Evolutionary conservation across 1,140 invertebrate genomes (phyloP), one percentile per base, ranked within the genome.

Genomic region (Dendrolimus kikuchii): DNA sequence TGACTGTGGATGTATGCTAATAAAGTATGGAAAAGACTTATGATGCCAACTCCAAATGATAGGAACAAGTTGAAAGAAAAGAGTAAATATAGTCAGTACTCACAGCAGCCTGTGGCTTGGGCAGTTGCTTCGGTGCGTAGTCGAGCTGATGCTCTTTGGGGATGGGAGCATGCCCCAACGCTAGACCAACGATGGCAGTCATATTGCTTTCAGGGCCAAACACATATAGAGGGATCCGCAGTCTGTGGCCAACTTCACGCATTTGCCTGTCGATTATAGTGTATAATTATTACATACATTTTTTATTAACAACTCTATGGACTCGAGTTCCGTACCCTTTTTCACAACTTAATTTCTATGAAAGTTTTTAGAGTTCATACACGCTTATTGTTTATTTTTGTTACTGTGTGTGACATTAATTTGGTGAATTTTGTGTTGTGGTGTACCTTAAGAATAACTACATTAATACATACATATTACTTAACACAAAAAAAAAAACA

Each of bases 121-220:
- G 81, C 60, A 85, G 70, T 51, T 78, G 77, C 10, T 78, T 78
- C 4, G 82, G 78, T 46, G 81, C 81, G 66, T 77, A 85, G 65
- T 82, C 79, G 5, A 85, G 62, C 60, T 81, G 87, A 43, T 88
- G 80, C 41, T 86, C 81, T 64, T 92, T 88, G 0, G 96, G 95
- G 65, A 99, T 96, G 8, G 95, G 91, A 47, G 93, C 90, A 72
- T 96, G 98, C 10, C 97, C 97, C 46, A 99, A 87, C 2, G 98
- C 98, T 92, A 99, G 98, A 7, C 96, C 96, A 59, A 99, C 98
- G 75, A 99, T 99, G 6, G 97, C 95, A 0, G 99, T 99, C 99
- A 99, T 99, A 84, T 99, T 98, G 6, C 96, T 98, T 86, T 99
- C 99, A 0, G 98, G 98, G 0, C 99, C 99, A 81, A 99, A 99